Percentiles rank a stretch among this genome's conserved stretches.
phyloP scores from a whole-genome alignment of 1,140 invertebrate species.

The Bathynomus jamesi region DNA sequence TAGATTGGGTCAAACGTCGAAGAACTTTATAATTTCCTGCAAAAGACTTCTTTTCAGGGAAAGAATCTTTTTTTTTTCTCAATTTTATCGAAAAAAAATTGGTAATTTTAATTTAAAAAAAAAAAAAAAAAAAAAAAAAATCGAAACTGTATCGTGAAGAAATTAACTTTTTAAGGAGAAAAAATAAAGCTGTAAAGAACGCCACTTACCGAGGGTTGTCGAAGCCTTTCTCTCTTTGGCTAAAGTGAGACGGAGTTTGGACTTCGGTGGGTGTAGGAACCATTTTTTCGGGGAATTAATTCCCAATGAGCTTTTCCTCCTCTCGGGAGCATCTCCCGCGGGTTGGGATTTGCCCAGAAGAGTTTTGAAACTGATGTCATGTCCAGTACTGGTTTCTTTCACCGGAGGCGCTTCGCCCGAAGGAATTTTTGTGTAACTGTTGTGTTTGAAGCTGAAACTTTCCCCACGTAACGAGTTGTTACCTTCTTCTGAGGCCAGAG shows the following conservation, averaged over 20 bases:
- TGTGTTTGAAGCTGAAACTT: neutral
- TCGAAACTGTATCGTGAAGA: too few relatives aligned
- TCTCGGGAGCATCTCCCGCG: neutral
- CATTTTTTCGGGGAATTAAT: neutral
- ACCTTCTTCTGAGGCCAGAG: neutral
- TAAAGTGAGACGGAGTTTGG: neutral
- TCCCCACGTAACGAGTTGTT: neutral
- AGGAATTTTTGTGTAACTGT: neutral
- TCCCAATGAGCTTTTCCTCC: neutral
- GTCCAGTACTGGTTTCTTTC: neutral
- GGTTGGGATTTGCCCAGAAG: neutral
- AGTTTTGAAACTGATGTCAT: neutral
- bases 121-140: too few relatives aligned
- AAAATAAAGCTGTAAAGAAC: neutral
- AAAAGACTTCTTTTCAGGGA: too few relatives aligned
- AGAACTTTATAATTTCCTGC: too few relatives aligned
- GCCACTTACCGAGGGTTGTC: conserved; percentile 9
- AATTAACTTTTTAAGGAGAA: too few relatives aligned
- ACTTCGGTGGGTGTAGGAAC: neutral
- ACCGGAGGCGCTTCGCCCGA: neutral
- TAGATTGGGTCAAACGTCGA: too few relatives aligned
- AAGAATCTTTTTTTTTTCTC: too few relatives aligned
- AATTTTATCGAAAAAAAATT: too few relatives aligned
- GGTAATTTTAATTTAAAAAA: too few relatives aligned
- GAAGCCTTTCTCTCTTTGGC: conserved; percentile 16